phyloP scores from a whole-genome alignment of 2,113 vertebrate species.

The Menura novaehollandiae region DNA sequence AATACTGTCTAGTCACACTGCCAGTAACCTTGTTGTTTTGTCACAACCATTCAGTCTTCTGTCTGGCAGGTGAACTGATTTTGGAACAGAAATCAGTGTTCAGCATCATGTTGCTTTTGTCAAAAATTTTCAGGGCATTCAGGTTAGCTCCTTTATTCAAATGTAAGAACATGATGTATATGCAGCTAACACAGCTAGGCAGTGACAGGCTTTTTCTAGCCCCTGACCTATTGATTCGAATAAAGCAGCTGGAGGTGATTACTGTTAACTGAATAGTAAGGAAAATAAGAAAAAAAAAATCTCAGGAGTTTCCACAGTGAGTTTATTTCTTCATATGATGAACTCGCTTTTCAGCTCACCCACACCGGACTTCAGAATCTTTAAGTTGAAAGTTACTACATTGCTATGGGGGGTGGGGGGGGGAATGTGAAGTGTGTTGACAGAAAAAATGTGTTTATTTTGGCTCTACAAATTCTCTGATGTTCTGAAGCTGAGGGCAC shows the following conservation, averaged over 20 bases:
- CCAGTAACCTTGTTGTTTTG: neutral
- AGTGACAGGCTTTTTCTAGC: neutral
- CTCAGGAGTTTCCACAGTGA: neutral
- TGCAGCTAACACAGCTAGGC: neutral
- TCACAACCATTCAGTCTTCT: neutral
- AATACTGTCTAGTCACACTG: neutral
- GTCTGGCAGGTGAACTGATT: neutral
- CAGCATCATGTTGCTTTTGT: neutral
- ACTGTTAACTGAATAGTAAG: neutral
- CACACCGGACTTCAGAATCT: constrained; percentile 8
- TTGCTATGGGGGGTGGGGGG: neutral
- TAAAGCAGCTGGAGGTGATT: neutral
- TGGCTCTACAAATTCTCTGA: constrained; percentile 20
- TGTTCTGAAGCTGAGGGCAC: constrained; percentile 41
- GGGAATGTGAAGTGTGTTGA: neutral
- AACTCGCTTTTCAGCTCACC: constrained; percentile 26
- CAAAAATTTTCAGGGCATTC: neutral
- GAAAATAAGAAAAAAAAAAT: neutral
- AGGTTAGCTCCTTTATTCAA: neutral
- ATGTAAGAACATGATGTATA: neutral
- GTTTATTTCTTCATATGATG: constrained; percentile 7
- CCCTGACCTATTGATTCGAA: neutral
- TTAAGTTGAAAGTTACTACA: neutral
- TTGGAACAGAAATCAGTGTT: neutral
- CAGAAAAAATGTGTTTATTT: constrained; percentile 58